Conservation (phyloP, 2,888 invertebrate genomes). For the Beris morrisii region DNA sequence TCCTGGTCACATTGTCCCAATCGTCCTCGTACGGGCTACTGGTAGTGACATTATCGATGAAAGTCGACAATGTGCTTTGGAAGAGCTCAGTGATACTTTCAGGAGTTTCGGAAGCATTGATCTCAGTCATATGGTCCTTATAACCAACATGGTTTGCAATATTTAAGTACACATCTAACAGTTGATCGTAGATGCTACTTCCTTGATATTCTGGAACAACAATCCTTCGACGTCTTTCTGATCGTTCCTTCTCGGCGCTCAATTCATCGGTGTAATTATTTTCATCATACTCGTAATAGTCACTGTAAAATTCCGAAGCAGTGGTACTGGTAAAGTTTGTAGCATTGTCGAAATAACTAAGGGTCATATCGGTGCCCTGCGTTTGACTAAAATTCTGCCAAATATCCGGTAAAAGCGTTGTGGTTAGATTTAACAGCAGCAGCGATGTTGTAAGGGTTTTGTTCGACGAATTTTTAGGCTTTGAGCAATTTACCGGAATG, state of each 20-base stretch:
- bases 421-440: constrained; percentile 53
- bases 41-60: constrained; percentile 40
- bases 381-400: constrained; percentile 35
- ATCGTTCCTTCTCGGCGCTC: background rate
- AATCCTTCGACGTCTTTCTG: constrained; percentile 1
- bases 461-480: constrained; percentile 44
- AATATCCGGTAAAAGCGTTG: constrained; percentile 46
- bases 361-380: constrained; percentile 29
- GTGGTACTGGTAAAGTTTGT: constrained; percentile 13
- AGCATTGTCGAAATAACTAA: constrained; percentile 23
- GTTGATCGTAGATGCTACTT: background rate
- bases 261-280: constrained; percentile 21
- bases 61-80: constrained; percentile 41
- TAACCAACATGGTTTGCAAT: constrained; percentile 43
- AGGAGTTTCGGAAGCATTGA: background rate
- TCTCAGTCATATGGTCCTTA: constrained; percentile 9
- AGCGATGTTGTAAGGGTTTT: constrained; percentile 52
- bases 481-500: constrained; percentile 51
- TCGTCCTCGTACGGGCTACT: constrained; percentile 15
- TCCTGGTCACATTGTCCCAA: constrained; percentile 28
- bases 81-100: constrained; percentile 38
- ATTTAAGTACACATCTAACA: constrained; percentile 42
- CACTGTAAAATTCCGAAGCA: constrained; percentile 6
- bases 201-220: too few species aligned
- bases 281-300: constrained; percentile 25